A percentile compares a stretch with the other conserved stretches of the same genome.
These are phyloP conservation scores for Thalassarche chlororhynchos DNA, from an alignment of 2,113 vertebrate genomes.

Conservation along the genomic window DNA sequence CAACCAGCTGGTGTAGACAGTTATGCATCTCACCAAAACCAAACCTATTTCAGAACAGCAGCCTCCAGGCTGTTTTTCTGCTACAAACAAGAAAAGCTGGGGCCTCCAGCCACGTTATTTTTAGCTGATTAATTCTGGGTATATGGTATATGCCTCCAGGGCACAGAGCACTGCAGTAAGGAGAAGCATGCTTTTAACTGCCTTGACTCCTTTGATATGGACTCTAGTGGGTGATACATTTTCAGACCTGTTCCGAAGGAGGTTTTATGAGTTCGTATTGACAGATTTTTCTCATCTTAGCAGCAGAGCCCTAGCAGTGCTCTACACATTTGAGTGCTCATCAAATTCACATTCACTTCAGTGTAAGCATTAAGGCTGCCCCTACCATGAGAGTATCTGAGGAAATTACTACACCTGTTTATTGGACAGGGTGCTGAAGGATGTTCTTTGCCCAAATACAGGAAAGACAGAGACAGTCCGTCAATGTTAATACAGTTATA, in stretches of 20 bases:
- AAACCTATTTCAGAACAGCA: background rate
- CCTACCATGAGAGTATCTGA: rapidly evolving
- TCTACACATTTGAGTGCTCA: background rate
- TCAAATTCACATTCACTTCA: background rate
- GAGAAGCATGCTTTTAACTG: background rate
- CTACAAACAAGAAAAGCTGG: background rate
- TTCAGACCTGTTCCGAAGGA: background rate
- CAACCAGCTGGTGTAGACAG: constrained; percentile 33
- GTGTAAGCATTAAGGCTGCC: background rate
- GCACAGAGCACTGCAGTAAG: background rate
- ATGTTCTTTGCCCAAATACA: background rate
- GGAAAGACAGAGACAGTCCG: background rate
- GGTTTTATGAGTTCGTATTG: background rate
- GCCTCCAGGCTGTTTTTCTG: background rate
- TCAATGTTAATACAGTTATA: background rate
- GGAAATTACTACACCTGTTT: background rate
- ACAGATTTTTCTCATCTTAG: background rate
- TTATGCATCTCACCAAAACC: background rate
- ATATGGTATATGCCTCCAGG: background rate
- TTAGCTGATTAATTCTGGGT: constrained; percentile 30
- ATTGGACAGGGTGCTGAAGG: background rate
- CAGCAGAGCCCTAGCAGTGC: background rate
- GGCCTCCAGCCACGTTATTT: background rate
- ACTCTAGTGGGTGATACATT: background rate
- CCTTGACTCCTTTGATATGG: background rate